Base-by-base conservation (phyloP, 2,888 invertebrate genomes). In the Limnephilus marmoratus region DNA sequence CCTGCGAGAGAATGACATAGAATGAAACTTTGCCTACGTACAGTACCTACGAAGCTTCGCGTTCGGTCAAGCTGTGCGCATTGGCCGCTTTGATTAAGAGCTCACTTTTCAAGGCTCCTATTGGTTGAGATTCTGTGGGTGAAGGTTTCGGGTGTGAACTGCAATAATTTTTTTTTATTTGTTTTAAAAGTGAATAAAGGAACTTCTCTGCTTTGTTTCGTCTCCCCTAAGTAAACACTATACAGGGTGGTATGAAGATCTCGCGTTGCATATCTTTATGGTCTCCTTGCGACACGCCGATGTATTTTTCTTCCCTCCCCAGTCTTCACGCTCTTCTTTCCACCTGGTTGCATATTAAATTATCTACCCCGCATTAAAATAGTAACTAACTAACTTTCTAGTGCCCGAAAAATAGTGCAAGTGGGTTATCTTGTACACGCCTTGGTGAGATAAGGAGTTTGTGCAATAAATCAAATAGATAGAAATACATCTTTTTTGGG, bases 241-340 rank as follows among this genome's bases (percentile, higher is more conserved):
- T 34, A 86, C 41, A 91, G 91, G 91, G 86, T 85, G 81, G 85
- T 86, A 90, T 89, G 86, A 91, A 91, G 85, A 87, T 91, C 87
- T 90, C 90, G 49, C 81, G 90, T 93, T 93, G 93, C 91, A 91
- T 93, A 93, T 93, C 93, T 93, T 93, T 90, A 93, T 93, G 92
- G 92, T 90, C 68, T 90, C 86, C 49, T 83, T 85, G 91, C 91
- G 93, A 91, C 93, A 91, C 91, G 68, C 86, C 90, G 93, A 91
- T 90, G 93, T 90, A 93, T 93, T 93, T 91, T 90, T 91, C 37
- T 45, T n/a, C 81, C 91, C 15, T 29, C 68, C 34, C 2, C 24
- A 68, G 2, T 24, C 24, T 68, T 68, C 68, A 9, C 9, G 2
- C 18, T 18, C 24, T 24, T 24, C 80, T 34, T 34, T 2, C 12